Evolutionary conservation across 2,888 invertebrate species (phyloP).

Genomic region (Agrotis segetum): DNA sequence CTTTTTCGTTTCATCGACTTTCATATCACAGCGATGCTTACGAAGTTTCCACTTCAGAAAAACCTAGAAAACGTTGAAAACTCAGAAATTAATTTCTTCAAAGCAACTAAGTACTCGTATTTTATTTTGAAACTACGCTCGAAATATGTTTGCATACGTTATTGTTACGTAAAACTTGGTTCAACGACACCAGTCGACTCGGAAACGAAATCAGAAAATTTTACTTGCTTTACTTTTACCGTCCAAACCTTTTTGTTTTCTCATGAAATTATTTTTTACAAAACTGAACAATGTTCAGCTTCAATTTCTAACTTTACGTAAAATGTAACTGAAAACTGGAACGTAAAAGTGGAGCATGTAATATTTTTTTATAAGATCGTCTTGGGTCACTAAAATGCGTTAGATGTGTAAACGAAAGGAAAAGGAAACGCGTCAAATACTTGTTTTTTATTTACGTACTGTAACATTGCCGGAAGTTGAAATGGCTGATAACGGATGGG

Average conservation of each 20-base stretch:
- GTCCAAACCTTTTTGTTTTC: slow-evolving; percentile 8
- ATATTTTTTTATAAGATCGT: background rate
- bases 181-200: background rate
- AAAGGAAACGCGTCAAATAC: background rate
- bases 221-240: background rate
- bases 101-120: too few relatives aligned
- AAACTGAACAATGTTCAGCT: slow-evolving; percentile 1
- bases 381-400: background rate
- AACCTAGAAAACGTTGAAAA: too few relatives aligned
- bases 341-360: background rate
- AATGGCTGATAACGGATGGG: too few relatives aligned
- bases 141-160: background rate
- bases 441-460: background rate
- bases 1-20: too few relatives aligned
- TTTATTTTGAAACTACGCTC: too few relatives aligned
- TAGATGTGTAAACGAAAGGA: background rate
- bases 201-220: background rate
- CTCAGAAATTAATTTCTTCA: too few relatives aligned
- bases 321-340: background rate
- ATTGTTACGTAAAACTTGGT: slow-evolving; percentile 1
- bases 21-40: too few relatives aligned
- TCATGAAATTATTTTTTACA: background rate
- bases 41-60: too few relatives aligned
- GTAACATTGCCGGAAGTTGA: background rate
- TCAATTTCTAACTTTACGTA: background rate